A percentile compares a stretch with the other conserved stretches of the same genome.
These are phyloP conservation scores for Echiichthys vipera DNA, from an alignment of 2,797 vertebrate genomes.

Conservation along the genomic window DNA sequence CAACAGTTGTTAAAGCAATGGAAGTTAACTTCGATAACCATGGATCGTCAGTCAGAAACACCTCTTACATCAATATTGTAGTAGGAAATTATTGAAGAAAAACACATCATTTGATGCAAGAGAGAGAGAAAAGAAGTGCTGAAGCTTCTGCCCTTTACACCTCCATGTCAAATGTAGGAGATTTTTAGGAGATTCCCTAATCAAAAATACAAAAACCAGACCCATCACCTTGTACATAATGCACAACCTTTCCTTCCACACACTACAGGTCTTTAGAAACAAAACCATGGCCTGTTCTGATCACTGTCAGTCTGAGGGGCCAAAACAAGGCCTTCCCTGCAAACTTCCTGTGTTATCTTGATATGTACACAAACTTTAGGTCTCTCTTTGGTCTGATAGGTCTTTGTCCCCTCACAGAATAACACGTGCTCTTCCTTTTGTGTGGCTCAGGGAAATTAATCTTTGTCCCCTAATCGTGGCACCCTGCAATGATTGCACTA, in stretches of 20 bases:
- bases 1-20: neutral
- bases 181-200: neutral
- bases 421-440: constrained; percentile 10
- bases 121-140: neutral
- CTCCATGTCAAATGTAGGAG: neutral
- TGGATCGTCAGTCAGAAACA: neutral
- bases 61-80: neutral
- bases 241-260: constrained; percentile 8
- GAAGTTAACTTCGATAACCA: neutral
- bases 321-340: constrained; percentile 5
- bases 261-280: constrained; percentile 15
- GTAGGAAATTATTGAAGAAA: neutral
- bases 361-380: constrained; percentile 15
- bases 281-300: constrained; percentile 6
- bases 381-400: neutral
- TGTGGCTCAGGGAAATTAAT: constrained; percentile 41
- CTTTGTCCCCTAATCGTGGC: constrained; percentile 42
- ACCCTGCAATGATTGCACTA: constrained; percentile 44
- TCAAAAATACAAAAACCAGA: neutral
- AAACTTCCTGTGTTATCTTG: constrained; percentile 33
- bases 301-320: neutral
- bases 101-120: neutral
- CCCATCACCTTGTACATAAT: neutral
- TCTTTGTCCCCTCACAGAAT: neutral
- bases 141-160: neutral